Conservation (phyloP, 2,113 vertebrate species). For the Vidua chalybeata region DNA sequence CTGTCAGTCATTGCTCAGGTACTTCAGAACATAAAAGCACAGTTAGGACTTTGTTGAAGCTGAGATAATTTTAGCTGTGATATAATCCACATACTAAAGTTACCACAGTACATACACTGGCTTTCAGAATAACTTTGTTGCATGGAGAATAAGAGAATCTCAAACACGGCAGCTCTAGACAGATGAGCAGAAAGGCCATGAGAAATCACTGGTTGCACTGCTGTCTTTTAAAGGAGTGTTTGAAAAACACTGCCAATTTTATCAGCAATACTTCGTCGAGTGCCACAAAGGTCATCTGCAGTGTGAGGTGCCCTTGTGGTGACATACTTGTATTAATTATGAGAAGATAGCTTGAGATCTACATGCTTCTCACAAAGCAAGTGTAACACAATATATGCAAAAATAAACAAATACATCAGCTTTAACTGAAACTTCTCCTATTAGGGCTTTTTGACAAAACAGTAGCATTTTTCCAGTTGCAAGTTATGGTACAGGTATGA, state of each 20-base stretch:
- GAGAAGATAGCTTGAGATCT: neutral
- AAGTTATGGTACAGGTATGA: neutral
- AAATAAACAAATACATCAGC: neutral
- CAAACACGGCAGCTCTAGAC: neutral
- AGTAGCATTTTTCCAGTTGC: neutral
- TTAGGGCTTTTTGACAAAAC: neutral
- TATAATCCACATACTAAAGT: neutral
- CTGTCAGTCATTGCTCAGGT: neutral
- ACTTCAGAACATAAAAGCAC: neutral
- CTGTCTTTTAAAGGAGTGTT: neutral
- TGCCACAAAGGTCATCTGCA: neutral
- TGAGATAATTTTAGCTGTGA: neutral
- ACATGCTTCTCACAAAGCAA: neutral
- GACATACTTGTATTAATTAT: neutral
- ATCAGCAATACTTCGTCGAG: neutral
- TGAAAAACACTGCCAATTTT: neutral
- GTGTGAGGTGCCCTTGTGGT: accelerated
- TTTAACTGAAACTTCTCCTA: neutral
- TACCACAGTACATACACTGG: neutral
- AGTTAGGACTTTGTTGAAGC: neutral
- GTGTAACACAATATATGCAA: neutral
- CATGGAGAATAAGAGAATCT: neutral
- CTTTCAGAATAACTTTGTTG: neutral
- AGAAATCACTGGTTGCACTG: neutral
- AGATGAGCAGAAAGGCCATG: neutral